Base-by-base conservation (phyloP, 2,113 vertebrate genomes). In the Nesoenas mayeri region DNA sequence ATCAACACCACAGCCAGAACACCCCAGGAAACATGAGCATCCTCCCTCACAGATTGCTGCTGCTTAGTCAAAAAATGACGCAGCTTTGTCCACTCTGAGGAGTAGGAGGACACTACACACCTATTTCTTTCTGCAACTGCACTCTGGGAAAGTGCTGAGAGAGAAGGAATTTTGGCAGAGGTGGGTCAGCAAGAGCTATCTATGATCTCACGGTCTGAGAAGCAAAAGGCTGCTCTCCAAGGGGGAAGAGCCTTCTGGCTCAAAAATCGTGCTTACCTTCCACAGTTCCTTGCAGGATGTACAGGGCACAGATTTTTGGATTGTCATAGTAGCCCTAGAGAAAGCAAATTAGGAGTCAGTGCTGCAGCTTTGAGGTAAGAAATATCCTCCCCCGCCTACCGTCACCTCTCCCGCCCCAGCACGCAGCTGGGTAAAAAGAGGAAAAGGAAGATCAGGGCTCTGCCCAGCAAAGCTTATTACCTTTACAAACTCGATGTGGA, bases 301-400 rank as follows among this genome's bases (percentile, higher is more conserved):
- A 99, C 19, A 99, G 98, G 20, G 99, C 99, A 92, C 99, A 99
- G 89, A 99, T 97, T 97, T 99, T 99, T 1, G 99, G 99, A 98
- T 99, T 99, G 98, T 99, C 99, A 93, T 99, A 99, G 97, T 99
- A 99, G 97, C 99, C 99, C 99, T 99, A 97, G 29, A 88, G 78
- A 96, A 97, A 53, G 19, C 25, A 81, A 97, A 88, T 78, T 36
- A 75, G 51, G 56, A 51, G 24, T 90, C 42, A 93, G 65, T 29
- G 62, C 65, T 83, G 54, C 40, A 73, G 50, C 31, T 75, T 7
- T 21, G 44, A 86, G 36, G 48, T 19, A 91, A 95, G 60, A 86
- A 80, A 67, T 22, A 25, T 6, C 18, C 31, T 40, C 36, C 50
- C 28, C 12, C 54, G 17, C 19, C 15, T 9, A 24, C n/a, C 16